Base-by-base conservation (phyloP, 2,797 vertebrate genomes). In the Hipposideros larvatus region DNA sequence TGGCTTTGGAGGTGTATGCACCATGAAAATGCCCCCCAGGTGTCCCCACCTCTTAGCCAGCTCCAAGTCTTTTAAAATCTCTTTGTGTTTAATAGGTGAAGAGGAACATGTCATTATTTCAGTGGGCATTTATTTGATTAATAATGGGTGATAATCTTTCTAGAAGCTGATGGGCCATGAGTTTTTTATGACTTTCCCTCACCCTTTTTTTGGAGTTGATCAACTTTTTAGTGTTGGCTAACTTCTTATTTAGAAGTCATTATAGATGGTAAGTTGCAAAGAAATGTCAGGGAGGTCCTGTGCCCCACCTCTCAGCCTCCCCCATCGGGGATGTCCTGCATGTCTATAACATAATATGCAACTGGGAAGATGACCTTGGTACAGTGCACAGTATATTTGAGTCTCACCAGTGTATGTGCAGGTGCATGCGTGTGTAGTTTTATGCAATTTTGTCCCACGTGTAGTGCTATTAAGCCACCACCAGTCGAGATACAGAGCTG, bases 331-430 rank as follows among this genome's bases (percentile, higher is more conserved):
- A 51, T 26, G 7, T 34, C 26, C 26, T 22, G 13, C 18, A 7
- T 0, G 1, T 43, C 19, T 46, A 0, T 51, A 48, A 7, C 4
- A 19, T 53, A 37, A 68, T 5, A 18, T 0, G 9, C 9, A 5
- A 11, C 59, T 48, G 14, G n/a, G 37, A 70, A 34, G 66, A 43
- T 14, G 65, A 57, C 75, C 14, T 3, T 57, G 15, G 31, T 34
- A 57, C 26, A 24, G 41, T 13, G 3, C 65, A 26, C 28, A 7
- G 31, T 37, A 59, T 37, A 28, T 48, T 71, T 22, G 14, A 21
- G 9, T 28, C 55, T 61, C 53, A 5, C n/a, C 15, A 46, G 46
- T 28, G 18, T 37, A 2, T 24, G 37, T 7, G 11, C 31, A 3
- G 2, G 10, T 57, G 31, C 8, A 7, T 13, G 48, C 15, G 8